These are phyloP conservation scores for Teinopalpus imperialis DNA, from an alignment of 2,888 invertebrate species.

Conservation along the genomic window DNA sequence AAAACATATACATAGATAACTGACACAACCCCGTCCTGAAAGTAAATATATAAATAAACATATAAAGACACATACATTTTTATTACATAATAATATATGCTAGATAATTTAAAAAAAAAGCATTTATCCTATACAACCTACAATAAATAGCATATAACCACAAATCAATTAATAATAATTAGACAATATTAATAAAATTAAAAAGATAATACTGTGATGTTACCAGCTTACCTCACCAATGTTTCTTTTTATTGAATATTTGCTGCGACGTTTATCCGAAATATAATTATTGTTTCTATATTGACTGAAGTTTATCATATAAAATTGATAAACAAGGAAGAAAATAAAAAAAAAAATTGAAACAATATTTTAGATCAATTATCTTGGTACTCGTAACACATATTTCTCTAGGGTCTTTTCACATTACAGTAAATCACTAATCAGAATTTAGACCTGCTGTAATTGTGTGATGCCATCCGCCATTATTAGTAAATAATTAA, in stretches of 20 bases:
- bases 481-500: conserved; percentile 29
- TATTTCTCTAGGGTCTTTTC: not conserved
- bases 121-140: not conserved
- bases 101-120: conserved; percentile 29
- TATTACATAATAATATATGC: too few species aligned
- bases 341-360: too few species aligned
- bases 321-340: too few species aligned
- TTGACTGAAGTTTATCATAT: too few species aligned
- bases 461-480: not conserved
- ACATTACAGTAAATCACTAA: not conserved
- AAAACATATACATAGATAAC: conserved; percentile 34
- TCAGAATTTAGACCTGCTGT: too few species aligned
- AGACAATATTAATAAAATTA: not conserved
- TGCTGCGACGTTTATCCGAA: too few species aligned
- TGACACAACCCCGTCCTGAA: conserved; percentile 27
- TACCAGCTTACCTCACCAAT: too few species aligned
- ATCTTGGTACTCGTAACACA: not conserved
- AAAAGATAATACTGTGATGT: too few species aligned
- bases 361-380: too few species aligned
- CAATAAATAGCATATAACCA: not conserved
- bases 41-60: conserved; percentile 31
- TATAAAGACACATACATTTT: conserved; percentile 15
- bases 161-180: not conserved
- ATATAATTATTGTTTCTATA: too few species aligned
- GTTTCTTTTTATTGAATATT: too few species aligned